A percentile compares a stretch with the other conserved stretches of the same genome.
phyloP scores from a whole-genome alignment of 2,797 vertebrate genomes.

The Enteromius treurensis region DNA sequence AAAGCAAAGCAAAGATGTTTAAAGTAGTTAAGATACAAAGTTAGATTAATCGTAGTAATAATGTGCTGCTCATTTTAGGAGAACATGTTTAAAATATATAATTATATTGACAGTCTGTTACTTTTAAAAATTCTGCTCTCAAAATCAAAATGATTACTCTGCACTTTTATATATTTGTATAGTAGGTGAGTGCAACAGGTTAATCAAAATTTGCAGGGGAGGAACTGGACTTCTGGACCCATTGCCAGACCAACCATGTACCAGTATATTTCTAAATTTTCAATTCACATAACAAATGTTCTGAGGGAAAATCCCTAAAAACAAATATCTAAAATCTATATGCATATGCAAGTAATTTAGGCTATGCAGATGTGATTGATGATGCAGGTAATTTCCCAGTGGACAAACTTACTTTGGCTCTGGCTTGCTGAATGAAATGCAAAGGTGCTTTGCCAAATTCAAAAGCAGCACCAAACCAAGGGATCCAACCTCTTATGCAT shows the following conservation, averaged over 20 bases:
- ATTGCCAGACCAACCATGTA: background rate
- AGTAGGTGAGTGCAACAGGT: conserved; percentile 5
- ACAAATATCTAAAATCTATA: background rate
- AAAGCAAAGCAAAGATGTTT: background rate
- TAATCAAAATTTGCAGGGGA: background rate
- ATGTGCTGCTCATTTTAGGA: background rate
- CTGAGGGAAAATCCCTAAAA: background rate
- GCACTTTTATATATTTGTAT: background rate
- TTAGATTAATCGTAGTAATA: background rate
- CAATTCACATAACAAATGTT: background rate
- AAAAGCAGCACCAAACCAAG: conserved; percentile 83
- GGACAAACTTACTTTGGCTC: conserved; percentile 73
- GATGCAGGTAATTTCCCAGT: background rate
- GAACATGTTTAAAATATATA: background rate
- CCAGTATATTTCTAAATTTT: background rate
- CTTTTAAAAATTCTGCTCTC: background rate
- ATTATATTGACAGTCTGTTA: background rate
- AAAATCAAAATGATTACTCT: conserved; percentile 9
- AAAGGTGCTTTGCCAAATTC: conserved; percentile 80
- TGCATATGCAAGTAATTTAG: background rate
- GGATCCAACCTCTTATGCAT: conserved; percentile 83
- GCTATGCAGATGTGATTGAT: background rate
- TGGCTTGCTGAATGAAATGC: conserved; percentile 80
- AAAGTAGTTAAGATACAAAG: background rate
- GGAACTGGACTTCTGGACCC: conserved; percentile 38